Conservation (phyloP, 2,113 vertebrate species). For the Platichthys flesus region DNA sequence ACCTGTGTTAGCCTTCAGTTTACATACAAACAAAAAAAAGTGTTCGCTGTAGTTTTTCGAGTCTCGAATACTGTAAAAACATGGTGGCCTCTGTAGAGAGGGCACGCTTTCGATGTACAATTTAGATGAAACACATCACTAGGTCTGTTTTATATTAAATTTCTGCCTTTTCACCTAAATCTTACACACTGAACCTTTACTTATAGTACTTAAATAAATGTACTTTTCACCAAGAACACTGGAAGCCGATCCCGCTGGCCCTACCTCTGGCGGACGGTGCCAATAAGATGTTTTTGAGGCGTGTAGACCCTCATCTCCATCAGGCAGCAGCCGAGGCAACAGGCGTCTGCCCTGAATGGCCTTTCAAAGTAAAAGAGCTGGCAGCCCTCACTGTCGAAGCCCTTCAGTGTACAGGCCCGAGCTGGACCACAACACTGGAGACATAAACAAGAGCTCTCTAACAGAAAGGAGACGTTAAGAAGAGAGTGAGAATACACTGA, state of each 20-base stretch:
- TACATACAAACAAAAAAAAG: too few relatives aligned
- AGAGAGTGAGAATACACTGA: not conserved
- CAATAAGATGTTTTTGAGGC: conserved; percentile 70
- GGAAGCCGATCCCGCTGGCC: not conserved
- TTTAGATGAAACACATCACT: too few relatives aligned
- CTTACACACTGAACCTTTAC: not conserved
- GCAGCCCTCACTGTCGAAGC: conserved; percentile 70
- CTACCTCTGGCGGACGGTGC: conserved; percentile 79
- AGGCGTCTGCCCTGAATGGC: conserved; percentile 71
- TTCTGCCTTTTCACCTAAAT: too few relatives aligned
- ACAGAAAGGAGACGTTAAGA: not conserved
- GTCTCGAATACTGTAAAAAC: too few relatives aligned
- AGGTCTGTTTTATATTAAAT: not conserved
- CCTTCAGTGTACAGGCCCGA: conserved; percentile 77
- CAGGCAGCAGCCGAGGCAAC: conserved; percentile 82
- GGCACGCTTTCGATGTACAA: too few relatives aligned
- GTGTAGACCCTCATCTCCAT: conserved; percentile 83
- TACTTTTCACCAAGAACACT: not conserved
- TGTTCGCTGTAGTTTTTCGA: too few relatives aligned
- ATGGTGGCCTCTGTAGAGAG: too few relatives aligned
- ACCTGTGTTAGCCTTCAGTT: too few relatives aligned
- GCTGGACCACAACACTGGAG: conserved; percentile 83
- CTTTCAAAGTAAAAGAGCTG: conserved; percentile 79
- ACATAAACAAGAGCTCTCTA: conserved; percentile 81
- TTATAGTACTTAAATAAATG: not conserved